These are phyloP conservation scores for Paedocypris micromegethes DNA, from an alignment of 2,797 vertebrate species.

Conservation along the genomic window DNA sequence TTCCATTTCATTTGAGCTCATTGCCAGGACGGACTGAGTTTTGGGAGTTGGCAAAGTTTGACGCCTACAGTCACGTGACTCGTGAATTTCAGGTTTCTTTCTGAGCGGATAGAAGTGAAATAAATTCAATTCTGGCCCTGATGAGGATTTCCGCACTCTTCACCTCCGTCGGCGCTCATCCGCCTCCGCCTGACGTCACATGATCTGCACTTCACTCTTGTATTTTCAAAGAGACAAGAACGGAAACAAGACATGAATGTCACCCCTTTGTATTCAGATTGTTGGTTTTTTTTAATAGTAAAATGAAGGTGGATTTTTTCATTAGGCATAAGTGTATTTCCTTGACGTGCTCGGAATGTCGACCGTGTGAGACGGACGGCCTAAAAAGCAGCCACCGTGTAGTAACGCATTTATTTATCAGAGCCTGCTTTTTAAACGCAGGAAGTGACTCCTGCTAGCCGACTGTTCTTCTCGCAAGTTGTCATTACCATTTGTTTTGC, in stretches of 20 bases:
- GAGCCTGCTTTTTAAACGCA: constrained; percentile 47
- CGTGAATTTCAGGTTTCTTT: not conserved
- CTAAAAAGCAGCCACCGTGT: constrained; percentile 12
- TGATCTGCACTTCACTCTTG: constrained; percentile 65
- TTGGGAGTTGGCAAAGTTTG: not conserved
- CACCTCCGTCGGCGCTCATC: constrained; percentile 65
- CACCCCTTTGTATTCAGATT: constrained; percentile 76
- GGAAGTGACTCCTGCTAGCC: constrained; percentile 51
- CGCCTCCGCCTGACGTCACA: constrained; percentile 57
- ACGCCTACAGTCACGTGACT: not conserved
- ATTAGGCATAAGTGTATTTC: constrained; percentile 52
- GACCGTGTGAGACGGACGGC: constrained; percentile 45
- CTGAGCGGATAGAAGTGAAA: constrained; percentile 20
- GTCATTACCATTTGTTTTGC: constrained; percentile 59
- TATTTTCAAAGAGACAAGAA: constrained; percentile 68
- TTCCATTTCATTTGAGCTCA: constrained; percentile 15
- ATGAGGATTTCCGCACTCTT: constrained; percentile 41
- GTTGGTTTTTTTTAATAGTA: constrained; percentile 73
- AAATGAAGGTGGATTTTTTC: constrained; percentile 58
- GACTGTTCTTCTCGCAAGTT: constrained; percentile 64
- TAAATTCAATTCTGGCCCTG: constrained; percentile 43
- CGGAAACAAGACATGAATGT: constrained; percentile 76
- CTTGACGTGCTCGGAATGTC: constrained; percentile 39
- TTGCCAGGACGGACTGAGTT: constrained; percentile 4
- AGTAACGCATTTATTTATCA: constrained; percentile 38